Conservation (phyloP, 1,140 invertebrate genomes). For the Zaprionus vittiger region DNA sequence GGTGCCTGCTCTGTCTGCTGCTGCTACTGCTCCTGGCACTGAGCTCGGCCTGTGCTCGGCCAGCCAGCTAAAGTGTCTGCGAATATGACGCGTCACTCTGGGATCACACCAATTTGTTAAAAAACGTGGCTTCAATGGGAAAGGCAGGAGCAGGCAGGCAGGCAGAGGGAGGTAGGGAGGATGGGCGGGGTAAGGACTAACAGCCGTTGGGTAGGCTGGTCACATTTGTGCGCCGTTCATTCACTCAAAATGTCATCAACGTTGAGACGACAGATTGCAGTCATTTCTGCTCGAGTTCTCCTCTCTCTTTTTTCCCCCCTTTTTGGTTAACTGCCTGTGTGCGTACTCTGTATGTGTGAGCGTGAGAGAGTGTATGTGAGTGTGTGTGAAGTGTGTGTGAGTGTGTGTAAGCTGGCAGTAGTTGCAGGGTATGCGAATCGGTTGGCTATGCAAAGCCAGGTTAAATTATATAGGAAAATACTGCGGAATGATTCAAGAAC, state of each 20-base stretch:
- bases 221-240: constrained; percentile 70
- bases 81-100: constrained; percentile 80
- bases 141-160: constrained; percentile 1
- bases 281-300: constrained; percentile 72
- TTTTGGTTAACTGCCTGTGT: constrained; percentile 62
- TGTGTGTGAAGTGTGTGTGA: constrained; percentile 15
- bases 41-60: constrained; percentile 30
- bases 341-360: constrained; percentile 17
- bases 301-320: constrained; percentile 17
- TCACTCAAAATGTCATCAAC: constrained; percentile 82
- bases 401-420: constrained; percentile 31
- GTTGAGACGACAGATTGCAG: constrained; percentile 82
- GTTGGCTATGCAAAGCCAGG: neutral
- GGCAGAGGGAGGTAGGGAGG: neutral
- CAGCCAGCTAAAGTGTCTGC: constrained; percentile 77
- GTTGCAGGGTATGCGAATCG: constrained; percentile 43
- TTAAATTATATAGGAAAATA: neutral
- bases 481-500: no score
- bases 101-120: constrained; percentile 82
- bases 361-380: no score
- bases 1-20: neutral
- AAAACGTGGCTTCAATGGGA: constrained; percentile 49
- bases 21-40: constrained; percentile 17
- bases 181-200: neutral
- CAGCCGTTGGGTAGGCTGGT: constrained; percentile 58